These are phyloP conservation scores for Podarcis siculus DNA, from an alignment of 2,797 vertebrate genomes.

Conservation along the genomic window DNA sequence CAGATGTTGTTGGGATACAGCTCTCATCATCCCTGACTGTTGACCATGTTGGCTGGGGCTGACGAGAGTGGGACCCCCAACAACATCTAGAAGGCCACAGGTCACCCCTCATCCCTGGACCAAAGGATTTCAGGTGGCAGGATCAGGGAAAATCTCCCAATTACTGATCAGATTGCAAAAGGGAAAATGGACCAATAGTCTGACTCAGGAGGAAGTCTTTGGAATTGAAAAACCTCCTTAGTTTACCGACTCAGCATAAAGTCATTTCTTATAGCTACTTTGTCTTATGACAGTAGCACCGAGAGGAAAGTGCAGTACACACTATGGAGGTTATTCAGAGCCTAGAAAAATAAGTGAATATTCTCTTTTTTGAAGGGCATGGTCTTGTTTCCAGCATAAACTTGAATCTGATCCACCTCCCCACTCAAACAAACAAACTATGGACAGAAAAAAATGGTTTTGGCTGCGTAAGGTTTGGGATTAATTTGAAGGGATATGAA, in stretches of 20 bases:
- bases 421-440: neutral
- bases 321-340: neutral
- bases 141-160: too few species aligned
- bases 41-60: neutral
- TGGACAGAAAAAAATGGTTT: neutral
- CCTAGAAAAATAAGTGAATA: neutral
- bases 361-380: neutral
- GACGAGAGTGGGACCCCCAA: neutral
- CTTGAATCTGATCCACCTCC: neutral
- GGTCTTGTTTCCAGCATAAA: constrained; percentile 9
- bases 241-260: neutral
- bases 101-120: neutral
- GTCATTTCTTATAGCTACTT: neutral
- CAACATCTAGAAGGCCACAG: neutral
- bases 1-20: too few species aligned
- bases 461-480: neutral
- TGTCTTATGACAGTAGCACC: neutral
- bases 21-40: neutral
- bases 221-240: neutral
- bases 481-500: neutral
- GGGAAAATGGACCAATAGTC: neutral
- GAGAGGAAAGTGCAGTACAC: neutral
- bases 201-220: neutral
- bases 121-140: too few species aligned
- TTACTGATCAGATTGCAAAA: neutral